Conservation (phyloP, 2,113 vertebrate species). For the Microcebus tavaratra region DNA sequence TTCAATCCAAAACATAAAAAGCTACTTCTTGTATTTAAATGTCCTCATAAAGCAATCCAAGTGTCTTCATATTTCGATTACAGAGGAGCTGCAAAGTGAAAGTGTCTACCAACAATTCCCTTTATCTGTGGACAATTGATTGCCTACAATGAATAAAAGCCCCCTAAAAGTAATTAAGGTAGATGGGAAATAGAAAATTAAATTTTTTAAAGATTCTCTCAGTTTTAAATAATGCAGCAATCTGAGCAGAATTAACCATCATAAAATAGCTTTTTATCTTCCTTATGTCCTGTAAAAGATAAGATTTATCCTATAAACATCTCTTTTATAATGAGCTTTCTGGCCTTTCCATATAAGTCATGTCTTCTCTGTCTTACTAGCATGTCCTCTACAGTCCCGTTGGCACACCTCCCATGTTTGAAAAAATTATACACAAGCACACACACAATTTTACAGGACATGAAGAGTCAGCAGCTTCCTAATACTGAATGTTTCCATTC, state of each 20-base stretch:
- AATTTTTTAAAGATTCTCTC: constrained; percentile 54
- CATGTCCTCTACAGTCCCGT: background rate
- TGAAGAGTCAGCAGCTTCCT: background rate
- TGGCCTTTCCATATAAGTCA: constrained; percentile 33
- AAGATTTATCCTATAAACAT: constrained; percentile 66
- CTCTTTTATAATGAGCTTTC: constrained; percentile 46
- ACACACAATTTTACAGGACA: background rate
- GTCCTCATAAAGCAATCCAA: constrained; percentile 52
- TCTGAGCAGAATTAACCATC: constrained; percentile 62
- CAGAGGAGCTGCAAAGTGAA: constrained; percentile 41
- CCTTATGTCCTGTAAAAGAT: constrained; percentile 47
- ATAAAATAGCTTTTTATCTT: constrained; percentile 69
- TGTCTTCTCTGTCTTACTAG: background rate
- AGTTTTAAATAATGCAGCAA: constrained; percentile 71
- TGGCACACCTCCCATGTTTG: background rate
- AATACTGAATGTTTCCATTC: background rate
- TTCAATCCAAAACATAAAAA: constrained; percentile 56
- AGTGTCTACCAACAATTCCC: constrained; percentile 59
- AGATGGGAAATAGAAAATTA: constrained; percentile 60
- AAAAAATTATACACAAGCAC: background rate
- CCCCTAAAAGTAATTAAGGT: constrained; percentile 64
- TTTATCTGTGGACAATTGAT: constrained; percentile 55
- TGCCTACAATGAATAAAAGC: constrained; percentile 60
- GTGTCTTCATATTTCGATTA: constrained; percentile 58
- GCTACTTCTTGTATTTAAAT: constrained; percentile 61